Percentiles rank a stretch among this genome's conserved stretches.
phyloP scores from a whole-genome alignment of 1,140 invertebrate genomes.

The Aleiodes sp. region DNA sequence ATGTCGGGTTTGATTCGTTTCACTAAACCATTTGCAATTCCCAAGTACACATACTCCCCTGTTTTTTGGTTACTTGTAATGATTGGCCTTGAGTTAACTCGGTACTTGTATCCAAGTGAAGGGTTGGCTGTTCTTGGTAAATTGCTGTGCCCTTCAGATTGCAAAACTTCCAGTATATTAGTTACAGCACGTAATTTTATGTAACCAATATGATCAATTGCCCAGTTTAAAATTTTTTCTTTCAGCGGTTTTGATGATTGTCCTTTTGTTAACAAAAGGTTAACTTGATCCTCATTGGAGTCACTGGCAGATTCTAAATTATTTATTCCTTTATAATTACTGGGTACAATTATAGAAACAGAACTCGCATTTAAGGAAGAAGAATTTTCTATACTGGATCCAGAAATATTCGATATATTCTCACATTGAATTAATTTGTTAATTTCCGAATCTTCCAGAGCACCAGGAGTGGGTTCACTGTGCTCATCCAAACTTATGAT shows the following conservation, averaged over 20 bases:
- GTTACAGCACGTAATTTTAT: not conserved
- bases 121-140: not conserved
- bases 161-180: not conserved
- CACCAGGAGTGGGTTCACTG: no score
- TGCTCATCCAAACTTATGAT: no score
- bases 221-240: not conserved
- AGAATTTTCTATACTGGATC: no score
- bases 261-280: no score
- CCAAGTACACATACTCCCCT: not conserved
- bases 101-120: not conserved
- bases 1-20: not conserved
- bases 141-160: not conserved
- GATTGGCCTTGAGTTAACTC: not conserved
- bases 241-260: not conserved
- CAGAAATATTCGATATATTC: no score
- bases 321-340: no score
- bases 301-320: no score
- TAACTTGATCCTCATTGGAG: no score
- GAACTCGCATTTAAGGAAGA: no score
- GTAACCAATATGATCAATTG: not conserved
- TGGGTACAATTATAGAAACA: no score
- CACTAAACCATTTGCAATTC: slow-evolving; percentile 11
- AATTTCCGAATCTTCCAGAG: no score
- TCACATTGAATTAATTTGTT: no score
- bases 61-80: not conserved